phyloP scores from a whole-genome alignment of 2,113 vertebrate species.

The Urocolius indicus region DNA sequence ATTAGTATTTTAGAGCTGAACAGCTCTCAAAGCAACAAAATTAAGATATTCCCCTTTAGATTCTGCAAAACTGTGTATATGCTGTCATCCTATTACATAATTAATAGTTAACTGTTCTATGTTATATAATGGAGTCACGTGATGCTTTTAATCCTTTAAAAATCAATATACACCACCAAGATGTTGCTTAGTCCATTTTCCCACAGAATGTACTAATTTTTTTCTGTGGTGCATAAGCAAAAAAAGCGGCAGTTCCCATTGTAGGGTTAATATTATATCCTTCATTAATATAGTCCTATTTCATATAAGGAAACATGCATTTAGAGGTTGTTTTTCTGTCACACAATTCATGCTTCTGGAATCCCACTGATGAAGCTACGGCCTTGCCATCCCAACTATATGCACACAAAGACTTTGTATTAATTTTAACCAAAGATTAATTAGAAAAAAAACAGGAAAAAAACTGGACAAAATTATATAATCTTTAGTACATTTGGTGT shows the following conservation, averaged over 20 bases:
- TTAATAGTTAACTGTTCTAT: not conserved
- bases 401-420: not conserved
- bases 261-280: not conserved
- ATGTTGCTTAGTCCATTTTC: conserved; percentile 9
- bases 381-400: not conserved
- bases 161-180: conserved; percentile 20
- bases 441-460: not conserved
- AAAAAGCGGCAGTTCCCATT: not conserved
- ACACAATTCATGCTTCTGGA: conserved; percentile 39
- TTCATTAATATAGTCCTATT: conserved; percentile 6
- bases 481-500: not conserved
- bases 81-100: not conserved
- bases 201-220: not conserved
- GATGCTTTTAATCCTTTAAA: conserved; percentile 42
- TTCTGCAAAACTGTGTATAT: not conserved
- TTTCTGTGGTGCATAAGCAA: not conserved
- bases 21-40: conserved; percentile 17
- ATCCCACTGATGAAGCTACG: not conserved
- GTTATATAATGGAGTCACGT: conserved; percentile 32
- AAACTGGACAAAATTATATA: not conserved
- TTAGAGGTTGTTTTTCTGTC: not conserved
- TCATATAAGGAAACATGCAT: conserved; percentile 35
- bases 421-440: not conserved
- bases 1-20: not conserved
- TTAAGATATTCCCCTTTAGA: not conserved